Evolutionary conservation across 2,888 invertebrate species (phyloP), one percentile per base, ranked within the genome.

Genomic region (Heliconius charithonia): DNA sequence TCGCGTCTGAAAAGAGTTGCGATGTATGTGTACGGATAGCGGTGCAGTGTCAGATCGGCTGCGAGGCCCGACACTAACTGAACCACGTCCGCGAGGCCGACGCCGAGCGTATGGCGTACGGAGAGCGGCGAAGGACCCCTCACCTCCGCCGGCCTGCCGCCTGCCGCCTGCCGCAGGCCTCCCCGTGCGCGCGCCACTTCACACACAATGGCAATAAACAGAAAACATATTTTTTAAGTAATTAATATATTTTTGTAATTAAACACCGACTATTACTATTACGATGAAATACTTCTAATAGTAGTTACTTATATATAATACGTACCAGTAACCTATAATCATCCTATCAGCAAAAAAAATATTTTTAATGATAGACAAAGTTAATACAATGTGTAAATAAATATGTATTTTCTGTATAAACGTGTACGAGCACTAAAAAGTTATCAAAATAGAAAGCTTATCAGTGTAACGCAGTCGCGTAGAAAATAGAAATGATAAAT

Each of bases 181-280:
- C 86, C 86, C 86, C 87, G 86, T 92, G 93, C 93, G 94, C 94
- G 94, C 94, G 93, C 93, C 93, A 89, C 87, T 88, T 87, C 87
- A 86, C 87, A 83, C 85, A 86, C 81, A 83, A 80, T 80, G 51
- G 56, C 73, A 82, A 81, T 76, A 75, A 79, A 79, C 81, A 81
- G 79, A 83, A 83, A 82, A 82, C 76, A 81, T 82, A 76, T 79
- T 77, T 65, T 65, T 72, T 72, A 76, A 73, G 41, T 74, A 75
- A 77, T 75, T 80, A 80, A 70, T 71, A 56, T 73, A 74, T 76
- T 76, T 74, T 41, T n/a, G 27, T 71, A 71, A 65, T 69, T 65
- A 59, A 62, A 59, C 56, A 76, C 29, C 10, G 59, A 59, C 13
- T 56, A 13, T 56, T 12, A 29, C n/a, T n/a, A n/a, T n/a, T n/a